Percentiles rank a stretch among this genome's conserved stretches.
Evolutionary conservation across 2,888 invertebrate species (phyloP).

Genomic region (Metopia argyrocephala): DNA sequence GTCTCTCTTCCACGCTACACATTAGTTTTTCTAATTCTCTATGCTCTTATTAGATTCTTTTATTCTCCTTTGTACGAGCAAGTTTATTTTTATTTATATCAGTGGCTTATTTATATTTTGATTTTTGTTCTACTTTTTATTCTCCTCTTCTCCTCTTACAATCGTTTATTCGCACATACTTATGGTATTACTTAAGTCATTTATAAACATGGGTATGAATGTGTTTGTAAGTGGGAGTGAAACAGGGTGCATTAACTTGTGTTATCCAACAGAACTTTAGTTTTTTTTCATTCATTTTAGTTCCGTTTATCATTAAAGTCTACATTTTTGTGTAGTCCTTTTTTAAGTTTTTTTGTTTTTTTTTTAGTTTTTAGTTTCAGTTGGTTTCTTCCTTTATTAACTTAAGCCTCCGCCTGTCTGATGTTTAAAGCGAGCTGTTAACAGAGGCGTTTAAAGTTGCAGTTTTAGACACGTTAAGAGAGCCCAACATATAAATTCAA

Average conservation of each 20-base stretch:
- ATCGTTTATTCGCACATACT: neutral
- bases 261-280: conserved; percentile 8
- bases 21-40: neutral
- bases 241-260: neutral
- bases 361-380: conserved; percentile 29
- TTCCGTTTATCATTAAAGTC: conserved; percentile 53
- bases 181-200: neutral
- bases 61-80: no score
- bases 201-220: neutral
- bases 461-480: conserved; percentile 49
- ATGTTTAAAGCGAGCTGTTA: conserved; percentile 47
- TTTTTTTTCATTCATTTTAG: conserved; percentile 46
- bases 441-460: conserved; percentile 48
- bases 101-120: conserved; percentile 40
- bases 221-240: neutral
- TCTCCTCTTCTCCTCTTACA: neutral
- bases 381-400: conserved; percentile 37
- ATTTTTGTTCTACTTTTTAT: conserved; percentile 17
- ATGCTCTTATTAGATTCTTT: neutral
- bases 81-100: conserved; percentile 44
- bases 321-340: conserved; percentile 38
- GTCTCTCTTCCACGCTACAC: conserved; percentile 4
- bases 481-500: conserved; percentile 45
- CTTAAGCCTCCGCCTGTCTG: conserved; percentile 48
- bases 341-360: conserved; percentile 32